These are phyloP conservation scores for Scrobipalpa costella DNA, from an alignment of 2,888 invertebrate species.

Conservation along the genomic window DNA sequence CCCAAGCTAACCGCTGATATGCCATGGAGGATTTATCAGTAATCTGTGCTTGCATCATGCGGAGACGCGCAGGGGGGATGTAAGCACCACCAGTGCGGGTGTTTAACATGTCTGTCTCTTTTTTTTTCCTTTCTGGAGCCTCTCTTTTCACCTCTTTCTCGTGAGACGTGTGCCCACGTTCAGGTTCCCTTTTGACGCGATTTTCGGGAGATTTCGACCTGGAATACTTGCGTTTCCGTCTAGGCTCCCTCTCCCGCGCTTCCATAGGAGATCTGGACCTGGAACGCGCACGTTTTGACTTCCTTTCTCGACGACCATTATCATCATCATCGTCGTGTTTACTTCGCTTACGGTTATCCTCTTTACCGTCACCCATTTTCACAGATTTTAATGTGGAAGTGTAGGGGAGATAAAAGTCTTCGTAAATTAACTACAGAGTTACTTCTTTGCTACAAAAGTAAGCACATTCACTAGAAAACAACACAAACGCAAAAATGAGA, in stretches of 20 bases:
- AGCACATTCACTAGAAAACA: neutral
- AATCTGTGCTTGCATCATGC: slow-evolving; percentile 97
- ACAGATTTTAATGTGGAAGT: neutral
- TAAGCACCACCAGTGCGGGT: slow-evolving; percentile 97
- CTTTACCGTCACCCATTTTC: slow-evolving; percentile 26
- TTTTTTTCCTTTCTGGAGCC: slow-evolving; percentile 57
- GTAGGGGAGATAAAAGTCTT: neutral
- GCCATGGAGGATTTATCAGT: slow-evolving; percentile 97
- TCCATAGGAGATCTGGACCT: slow-evolving; percentile 54
- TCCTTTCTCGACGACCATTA: slow-evolving; percentile 39
- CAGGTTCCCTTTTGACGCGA: slow-evolving; percentile 51
- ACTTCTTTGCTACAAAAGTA: neutral
- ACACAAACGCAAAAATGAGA: neutral
- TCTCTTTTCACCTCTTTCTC: slow-evolving; percentile 47
- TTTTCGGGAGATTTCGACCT: slow-evolving; percentile 54
- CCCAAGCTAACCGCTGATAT: slow-evolving; percentile 99
- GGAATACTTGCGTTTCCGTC: slow-evolving; percentile 62
- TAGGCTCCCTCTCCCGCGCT: slow-evolving; percentile 48
- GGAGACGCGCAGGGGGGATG: slow-evolving; percentile 97
- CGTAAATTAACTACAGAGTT: neutral
- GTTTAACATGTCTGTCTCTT: slow-evolving; percentile 85
- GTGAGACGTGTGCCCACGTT: slow-evolving; percentile 41
- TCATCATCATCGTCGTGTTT: slow-evolving; percentile 26
- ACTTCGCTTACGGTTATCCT: slow-evolving; percentile 29
- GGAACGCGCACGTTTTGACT: slow-evolving; percentile 56